These are phyloP conservation scores for Melanargia galathea DNA, from an alignment of 2,888 invertebrate genomes.

Conservation along the genomic window DNA sequence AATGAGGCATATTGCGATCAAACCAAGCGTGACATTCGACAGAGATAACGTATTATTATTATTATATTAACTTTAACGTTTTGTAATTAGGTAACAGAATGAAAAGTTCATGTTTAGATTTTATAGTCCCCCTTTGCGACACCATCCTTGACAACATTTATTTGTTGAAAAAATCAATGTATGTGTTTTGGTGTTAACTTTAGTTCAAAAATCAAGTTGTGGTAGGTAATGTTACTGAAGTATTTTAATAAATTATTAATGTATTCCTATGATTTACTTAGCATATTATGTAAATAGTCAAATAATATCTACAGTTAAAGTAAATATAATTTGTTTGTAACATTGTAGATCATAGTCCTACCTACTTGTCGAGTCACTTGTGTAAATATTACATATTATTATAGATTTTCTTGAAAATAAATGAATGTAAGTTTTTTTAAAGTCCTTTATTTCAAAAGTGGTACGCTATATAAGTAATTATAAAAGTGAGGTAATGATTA, in stretches of 20 bases:
- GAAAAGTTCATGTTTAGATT: background rate
- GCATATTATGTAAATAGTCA: conserved; percentile 9
- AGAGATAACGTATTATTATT: background rate
- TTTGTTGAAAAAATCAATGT: too few species aligned
- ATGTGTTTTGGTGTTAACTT: background rate
- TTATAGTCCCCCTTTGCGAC: background rate
- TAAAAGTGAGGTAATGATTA: too few species aligned
- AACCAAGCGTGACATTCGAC: background rate
- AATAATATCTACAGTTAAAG: background rate
- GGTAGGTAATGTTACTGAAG: background rate
- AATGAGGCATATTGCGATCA: background rate
- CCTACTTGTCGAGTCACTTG: background rate
- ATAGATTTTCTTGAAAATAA: conserved; percentile 8
- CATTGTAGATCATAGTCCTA: conserved; percentile 2
- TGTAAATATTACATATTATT: background rate
- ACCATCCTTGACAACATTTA: background rate
- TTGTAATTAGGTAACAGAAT: background rate
- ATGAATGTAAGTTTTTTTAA: conserved; percentile 1
- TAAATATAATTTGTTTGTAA: background rate
- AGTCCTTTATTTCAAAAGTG: background rate
- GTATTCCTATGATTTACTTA: background rate
- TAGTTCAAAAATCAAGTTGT: background rate
- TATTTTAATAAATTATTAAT: background rate
- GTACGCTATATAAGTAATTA: too few species aligned
- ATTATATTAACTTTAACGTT: background rate